Percentiles rank a stretch among this genome's conserved stretches.
These are phyloP conservation scores for Xestobium rufovillosum DNA, from an alignment of 2,888 invertebrate genomes.

Conservation along the genomic window DNA sequence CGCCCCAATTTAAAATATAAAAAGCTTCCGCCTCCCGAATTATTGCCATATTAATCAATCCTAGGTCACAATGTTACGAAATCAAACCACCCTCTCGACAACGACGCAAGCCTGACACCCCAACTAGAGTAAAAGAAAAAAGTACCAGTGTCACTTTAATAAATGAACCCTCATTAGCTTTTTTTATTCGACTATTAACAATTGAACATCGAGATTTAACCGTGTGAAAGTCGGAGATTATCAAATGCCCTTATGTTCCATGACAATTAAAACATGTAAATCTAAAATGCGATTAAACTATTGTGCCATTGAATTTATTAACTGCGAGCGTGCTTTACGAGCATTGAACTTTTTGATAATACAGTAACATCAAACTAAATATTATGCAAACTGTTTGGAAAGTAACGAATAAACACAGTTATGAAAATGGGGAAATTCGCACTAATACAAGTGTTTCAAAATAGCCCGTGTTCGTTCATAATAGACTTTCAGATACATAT, in stretches of 20 bases:
- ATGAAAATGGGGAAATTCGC: too few species aligned
- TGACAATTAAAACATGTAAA: constrained; percentile 42
- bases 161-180: constrained; percentile 40
- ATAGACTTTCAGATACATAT: too few species aligned
- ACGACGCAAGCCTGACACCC: constrained; percentile 22
- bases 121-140: constrained; percentile 36
- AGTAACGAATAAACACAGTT: too few species aligned
- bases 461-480: too few species aligned
- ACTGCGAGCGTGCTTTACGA: too few species aligned
- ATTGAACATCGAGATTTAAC: constrained; percentile 37
- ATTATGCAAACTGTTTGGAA: too few species aligned
- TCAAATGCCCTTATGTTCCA: constrained; percentile 34
- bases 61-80: constrained; percentile 37
- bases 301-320: constrained; percentile 11
- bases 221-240: constrained; percentile 38
- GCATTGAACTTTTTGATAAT: too few species aligned
- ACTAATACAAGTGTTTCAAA: too few species aligned
- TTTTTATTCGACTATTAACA: constrained; percentile 34
- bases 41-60: constrained; percentile 42
- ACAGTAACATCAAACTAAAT: too few species aligned
- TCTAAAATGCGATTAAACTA: constrained; percentile 22
- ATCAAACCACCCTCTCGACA: constrained; percentile 29
- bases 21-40: constrained; percentile 36
- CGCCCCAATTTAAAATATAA: constrained; percentile 22
- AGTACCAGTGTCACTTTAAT: constrained; percentile 40